Percentiles rank a stretch among this genome's conserved stretches.
These are phyloP conservation scores for Clamator glandarius DNA, from an alignment of 2,797 vertebrate genomes.

Conservation along the genomic window DNA sequence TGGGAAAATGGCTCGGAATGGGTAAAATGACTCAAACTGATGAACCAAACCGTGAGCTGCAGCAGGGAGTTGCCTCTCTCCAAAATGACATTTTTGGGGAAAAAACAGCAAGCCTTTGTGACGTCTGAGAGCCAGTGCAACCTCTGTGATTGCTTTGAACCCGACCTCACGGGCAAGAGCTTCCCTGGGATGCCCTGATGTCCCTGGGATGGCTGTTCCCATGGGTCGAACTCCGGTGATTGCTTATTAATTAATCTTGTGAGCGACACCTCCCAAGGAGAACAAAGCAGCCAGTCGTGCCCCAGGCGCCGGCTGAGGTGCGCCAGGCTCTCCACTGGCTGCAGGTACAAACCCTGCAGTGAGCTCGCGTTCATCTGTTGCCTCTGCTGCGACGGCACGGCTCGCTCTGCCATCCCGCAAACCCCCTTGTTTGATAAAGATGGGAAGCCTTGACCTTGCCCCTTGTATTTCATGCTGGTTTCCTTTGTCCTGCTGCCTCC, in stretches of 20 bases:
- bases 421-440: background rate
- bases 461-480: background rate
- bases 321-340: fast-evolving
- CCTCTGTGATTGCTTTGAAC: background rate
- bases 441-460: background rate
- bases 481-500: background rate
- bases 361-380: background rate
- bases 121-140: background rate
- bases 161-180: background rate
- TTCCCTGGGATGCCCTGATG: background rate
- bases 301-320: background rate
- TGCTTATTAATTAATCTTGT: background rate
- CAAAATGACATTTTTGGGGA: fast-evolving
- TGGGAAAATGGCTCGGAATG: background rate
- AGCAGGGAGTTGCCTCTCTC: background rate
- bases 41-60: background rate
- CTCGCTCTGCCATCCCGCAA: background rate
- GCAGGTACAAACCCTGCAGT: background rate
- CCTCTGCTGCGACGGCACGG: background rate
- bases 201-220: fast-evolving
- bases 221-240: fast-evolving
- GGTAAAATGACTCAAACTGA: background rate
- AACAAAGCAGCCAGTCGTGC: background rate
- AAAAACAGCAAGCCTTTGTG: fast-evolving
- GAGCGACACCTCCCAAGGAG: background rate